phyloP scores from a whole-genome alignment of 2,888 invertebrate species.

The Eupithecia dodoneata region DNA sequence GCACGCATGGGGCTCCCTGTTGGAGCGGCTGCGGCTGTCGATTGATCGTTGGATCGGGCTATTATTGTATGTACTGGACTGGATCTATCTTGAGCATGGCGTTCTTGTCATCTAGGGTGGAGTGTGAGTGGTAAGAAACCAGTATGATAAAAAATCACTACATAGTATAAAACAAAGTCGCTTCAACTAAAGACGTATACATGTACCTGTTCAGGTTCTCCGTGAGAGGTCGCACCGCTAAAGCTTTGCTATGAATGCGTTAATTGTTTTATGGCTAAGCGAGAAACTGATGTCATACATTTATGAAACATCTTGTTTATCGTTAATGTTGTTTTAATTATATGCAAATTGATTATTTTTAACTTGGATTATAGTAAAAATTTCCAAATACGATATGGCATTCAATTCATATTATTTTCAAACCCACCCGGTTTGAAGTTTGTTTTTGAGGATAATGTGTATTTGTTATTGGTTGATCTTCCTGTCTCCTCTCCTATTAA shows the following conservation, averaged over 20 bases:
- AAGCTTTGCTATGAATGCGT: neutral
- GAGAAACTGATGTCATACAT: neutral
- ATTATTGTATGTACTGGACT: constrained; percentile 36
- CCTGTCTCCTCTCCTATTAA: neutral
- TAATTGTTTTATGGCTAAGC: neutral
- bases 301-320: neutral
- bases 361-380: no score
- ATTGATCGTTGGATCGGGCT: constrained; percentile 27
- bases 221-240: neutral
- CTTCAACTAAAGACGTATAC: no score
- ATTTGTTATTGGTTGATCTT: neutral
- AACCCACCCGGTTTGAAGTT: neutral
- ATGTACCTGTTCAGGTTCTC: no score
- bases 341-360: no score
- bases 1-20: constrained; percentile 35
- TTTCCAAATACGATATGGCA: no score
- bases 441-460: neutral
- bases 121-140: neutral
- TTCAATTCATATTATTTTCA: no score
- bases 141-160: neutral
- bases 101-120: constrained; percentile 13
- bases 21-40: constrained; percentile 24
- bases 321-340: neutral
- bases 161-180: no score
- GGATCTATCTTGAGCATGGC: constrained; percentile 18